A percentile compares a stretch with the other conserved stretches of the same genome.
phyloP scores from a whole-genome alignment of 2,797 vertebrate species.

The Discoglossus pictus region DNA sequence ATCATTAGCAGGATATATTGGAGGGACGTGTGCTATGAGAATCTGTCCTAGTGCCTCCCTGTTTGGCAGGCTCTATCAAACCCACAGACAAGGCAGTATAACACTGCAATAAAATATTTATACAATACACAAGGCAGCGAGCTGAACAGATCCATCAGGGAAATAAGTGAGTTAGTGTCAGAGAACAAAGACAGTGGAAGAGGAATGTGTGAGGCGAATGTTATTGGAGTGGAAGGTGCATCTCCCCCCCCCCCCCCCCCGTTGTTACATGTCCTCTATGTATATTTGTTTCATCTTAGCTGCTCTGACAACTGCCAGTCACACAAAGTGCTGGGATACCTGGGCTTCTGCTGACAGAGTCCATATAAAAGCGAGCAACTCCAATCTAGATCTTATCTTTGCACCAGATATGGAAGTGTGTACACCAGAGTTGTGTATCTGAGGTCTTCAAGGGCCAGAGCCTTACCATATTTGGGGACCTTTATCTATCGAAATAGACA shows the following conservation, averaged over 20 bases:
- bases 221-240: constrained; percentile 1
- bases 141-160: constrained; percentile 7
- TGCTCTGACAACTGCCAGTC: constrained; percentile 4
- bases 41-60: not conserved
- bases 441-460: no score
- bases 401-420: no score
- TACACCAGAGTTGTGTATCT: no score
- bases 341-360: not conserved
- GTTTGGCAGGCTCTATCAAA: constrained; percentile 39
- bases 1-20: no score
- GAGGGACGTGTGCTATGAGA: not conserved
- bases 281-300: no score
- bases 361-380: no score
- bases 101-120: constrained; percentile 48
- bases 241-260: not conserved
- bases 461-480: no score
- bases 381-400: no score
- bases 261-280: no score
- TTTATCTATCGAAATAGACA: no score
- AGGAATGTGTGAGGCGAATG: not conserved
- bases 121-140: constrained; percentile 33
- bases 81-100: constrained; percentile 34
- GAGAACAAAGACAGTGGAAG: constrained; percentile 17
- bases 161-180: constrained; percentile 8
- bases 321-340: not conserved